Base-by-base conservation (phyloP, 2,888 invertebrate genomes). In the Teleiodes luculella region DNA sequence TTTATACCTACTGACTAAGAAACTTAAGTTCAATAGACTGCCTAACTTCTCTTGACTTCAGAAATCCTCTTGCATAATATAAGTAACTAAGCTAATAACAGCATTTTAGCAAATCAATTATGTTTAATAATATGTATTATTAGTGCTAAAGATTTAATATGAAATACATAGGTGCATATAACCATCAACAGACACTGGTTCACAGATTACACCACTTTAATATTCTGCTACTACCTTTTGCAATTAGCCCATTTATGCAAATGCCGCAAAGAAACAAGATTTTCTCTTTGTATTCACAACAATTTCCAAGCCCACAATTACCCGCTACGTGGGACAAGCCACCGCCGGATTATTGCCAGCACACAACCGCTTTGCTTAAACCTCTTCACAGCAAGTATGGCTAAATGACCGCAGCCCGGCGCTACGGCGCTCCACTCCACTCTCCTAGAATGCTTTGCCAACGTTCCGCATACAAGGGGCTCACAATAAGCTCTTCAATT, bases 341-440 rank as follows among this genome's bases (percentile, higher is more conserved):
- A 53, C 54, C 53, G 56, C 57, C 59, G 54, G 58, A 55, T 63
- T 65, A 62, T 57, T 63, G 65, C 66, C 62, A 64, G 62, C 68
- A 61, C 61, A 52, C 33, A 45, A 41, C 59, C 37, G 67, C 66
- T 66, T 64, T 63, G 60, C 57, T 57, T 55, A 60, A 58, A 65
- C 67, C 62, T 54, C 61, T 65, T 58, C 65, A 49, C 14, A 28
- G 60, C 61, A 59, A 61, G 53, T 60, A 49, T 49, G 13, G 59
- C 61, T 60, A 59, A 61, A 53, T 60, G 61, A 65, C 67, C 64
- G 60, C 63, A 65, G 60, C 64, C 65, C 59, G 57, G 59, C 62
- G 60, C 60, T 63, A 65, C 59, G 57, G 59, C 62, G 60, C 60
- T 63, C 56, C 57, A 28, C 54, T 41, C 39, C 20, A 57, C 60